Evolutionary conservation across 2,888 invertebrate species (phyloP).

Genomic region (Poecilus cupreus): DNA sequence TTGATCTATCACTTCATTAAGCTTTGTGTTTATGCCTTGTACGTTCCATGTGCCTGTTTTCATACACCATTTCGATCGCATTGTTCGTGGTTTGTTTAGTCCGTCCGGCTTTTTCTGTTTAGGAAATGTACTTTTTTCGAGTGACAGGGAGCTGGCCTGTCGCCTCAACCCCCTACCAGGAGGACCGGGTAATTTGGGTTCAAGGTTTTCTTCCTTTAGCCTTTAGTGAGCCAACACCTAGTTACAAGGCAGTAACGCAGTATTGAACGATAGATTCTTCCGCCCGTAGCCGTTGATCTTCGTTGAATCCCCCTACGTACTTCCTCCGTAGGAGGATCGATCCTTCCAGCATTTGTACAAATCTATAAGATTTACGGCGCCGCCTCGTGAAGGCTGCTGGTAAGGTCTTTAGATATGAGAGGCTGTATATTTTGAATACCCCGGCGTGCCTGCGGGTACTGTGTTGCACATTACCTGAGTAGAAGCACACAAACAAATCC

Average conservation of each 20-base stretch:
- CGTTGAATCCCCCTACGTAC: not conserved
- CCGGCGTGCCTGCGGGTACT: too few species aligned
- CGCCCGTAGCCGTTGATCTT: not conserved
- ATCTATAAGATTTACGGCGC: too few species aligned
- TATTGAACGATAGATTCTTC: not conserved
- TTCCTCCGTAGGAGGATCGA: not conserved
- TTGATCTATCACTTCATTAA: not conserved
- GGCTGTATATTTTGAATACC: too few species aligned
- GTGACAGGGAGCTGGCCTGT: not conserved
- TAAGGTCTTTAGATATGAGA: too few species aligned
- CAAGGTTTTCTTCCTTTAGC: constrained; percentile 1
- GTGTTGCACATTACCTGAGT: too few species aligned
- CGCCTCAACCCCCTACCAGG: not conserved
- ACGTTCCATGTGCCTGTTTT: not conserved
- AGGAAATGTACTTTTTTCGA: not conserved
- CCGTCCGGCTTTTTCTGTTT: not conserved
- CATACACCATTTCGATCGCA: not conserved
- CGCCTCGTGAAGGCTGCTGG: too few species aligned
- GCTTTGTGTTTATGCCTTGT: not conserved
- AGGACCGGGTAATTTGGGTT: not conserved
- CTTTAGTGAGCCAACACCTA: not conserved
- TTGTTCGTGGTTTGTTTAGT: not conserved
- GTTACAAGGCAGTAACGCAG: not conserved
- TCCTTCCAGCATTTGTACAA: too few species aligned
- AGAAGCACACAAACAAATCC: too few species aligned